A percentile compares a stretch with the other conserved stretches of the same genome.
phyloP scores from a whole-genome alignment of 2,113 vertebrate species.

The Equus quagga region DNA sequence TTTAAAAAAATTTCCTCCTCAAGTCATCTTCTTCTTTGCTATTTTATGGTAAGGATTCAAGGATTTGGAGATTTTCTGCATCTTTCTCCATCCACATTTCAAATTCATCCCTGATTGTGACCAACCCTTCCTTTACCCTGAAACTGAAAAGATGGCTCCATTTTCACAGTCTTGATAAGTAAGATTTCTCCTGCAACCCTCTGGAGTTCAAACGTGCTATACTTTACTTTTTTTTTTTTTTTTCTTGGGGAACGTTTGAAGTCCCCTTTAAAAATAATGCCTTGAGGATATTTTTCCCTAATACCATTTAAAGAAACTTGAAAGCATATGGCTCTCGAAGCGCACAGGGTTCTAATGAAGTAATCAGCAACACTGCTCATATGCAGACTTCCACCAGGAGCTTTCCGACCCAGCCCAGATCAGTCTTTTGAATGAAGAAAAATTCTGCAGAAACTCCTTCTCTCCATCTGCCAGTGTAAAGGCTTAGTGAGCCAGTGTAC shows the following conservation, averaged over 20 bases:
- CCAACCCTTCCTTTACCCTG: slow-evolving; percentile 75
- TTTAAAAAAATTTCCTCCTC: slow-evolving; percentile 27
- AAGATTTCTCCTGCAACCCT: slow-evolving; percentile 82
- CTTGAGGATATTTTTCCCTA: slow-evolving; percentile 89
- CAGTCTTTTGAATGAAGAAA: slow-evolving; percentile 69
- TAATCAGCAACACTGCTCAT: slow-evolving; percentile 81
- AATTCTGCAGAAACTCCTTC: slow-evolving; percentile 61
- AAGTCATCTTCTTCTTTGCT: slow-evolving; percentile 56
- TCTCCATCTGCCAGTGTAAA: slow-evolving; percentile 27
- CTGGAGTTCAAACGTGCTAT: slow-evolving; percentile 83
- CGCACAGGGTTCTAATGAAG: slow-evolving; percentile 85
- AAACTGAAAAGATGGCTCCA: slow-evolving; percentile 78
- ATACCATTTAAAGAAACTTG: slow-evolving; percentile 88
- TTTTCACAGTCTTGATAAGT: slow-evolving; percentile 79
- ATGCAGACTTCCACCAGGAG: slow-evolving; percentile 72
- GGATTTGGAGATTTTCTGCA: slow-evolving; percentile 73
- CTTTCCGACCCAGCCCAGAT: slow-evolving; percentile 63
- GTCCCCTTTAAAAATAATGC: slow-evolving; percentile 89
- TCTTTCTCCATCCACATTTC: slow-evolving; percentile 71
- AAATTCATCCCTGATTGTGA: slow-evolving; percentile 68
- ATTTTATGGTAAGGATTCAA: slow-evolving; percentile 71
- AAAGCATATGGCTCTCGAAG: slow-evolving; percentile 88
- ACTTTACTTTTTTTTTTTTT: slow-evolving; percentile 67
- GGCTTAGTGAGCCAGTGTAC: not conserved
- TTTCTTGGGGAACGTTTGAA: slow-evolving; percentile 84